A percentile compares a stretch with the other conserved stretches of the same genome.
These are phyloP conservation scores for Chrysolina haemoptera DNA, from an alignment of 2,888 invertebrate species.

Conservation along the genomic window DNA sequence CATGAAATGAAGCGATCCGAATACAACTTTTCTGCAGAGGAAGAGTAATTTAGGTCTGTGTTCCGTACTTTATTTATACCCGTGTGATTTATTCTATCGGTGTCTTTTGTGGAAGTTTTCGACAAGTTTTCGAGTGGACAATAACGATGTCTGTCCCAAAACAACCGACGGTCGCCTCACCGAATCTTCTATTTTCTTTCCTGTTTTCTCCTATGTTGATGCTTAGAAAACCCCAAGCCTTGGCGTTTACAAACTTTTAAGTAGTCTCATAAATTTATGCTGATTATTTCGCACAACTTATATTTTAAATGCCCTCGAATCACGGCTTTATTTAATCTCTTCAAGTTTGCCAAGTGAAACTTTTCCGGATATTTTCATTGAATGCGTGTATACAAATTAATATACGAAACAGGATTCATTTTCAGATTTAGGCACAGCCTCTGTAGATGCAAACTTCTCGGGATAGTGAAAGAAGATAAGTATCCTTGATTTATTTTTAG, in stretches of 20 bases:
- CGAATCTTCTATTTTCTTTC: conserved; percentile 39
- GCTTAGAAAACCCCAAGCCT: conserved; percentile 44
- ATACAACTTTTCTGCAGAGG: too few species aligned
- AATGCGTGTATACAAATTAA: conserved; percentile 9
- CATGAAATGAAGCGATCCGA: too few species aligned
- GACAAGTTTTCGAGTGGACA: conserved; percentile 54
- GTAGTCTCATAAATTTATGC: conserved; percentile 56
- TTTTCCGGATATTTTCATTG: conserved; percentile 33
- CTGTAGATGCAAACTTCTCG: not conserved
- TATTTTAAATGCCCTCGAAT: conserved; percentile 48
- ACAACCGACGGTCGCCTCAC: conserved; percentile 34
- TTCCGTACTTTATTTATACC: conserved; percentile 43
- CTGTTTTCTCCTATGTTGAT: conserved; percentile 39
- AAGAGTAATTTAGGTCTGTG: too few species aligned
- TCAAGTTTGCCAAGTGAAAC: conserved; percentile 49
- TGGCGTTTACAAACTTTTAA: conserved; percentile 50
- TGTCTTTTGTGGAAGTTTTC: conserved; percentile 54
- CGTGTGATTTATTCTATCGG: conserved; percentile 55
- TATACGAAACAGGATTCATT: not conserved
- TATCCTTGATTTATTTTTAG: too few species aligned
- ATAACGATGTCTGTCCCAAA: conserved; percentile 42
- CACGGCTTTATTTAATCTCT: conserved; percentile 46
- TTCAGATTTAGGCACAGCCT: not conserved
- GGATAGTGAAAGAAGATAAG: not conserved
- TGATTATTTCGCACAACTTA: conserved; percentile 52